Conservation (phyloP, 2,888 invertebrate species). For the Liopterus haemorrhoidalis region DNA sequence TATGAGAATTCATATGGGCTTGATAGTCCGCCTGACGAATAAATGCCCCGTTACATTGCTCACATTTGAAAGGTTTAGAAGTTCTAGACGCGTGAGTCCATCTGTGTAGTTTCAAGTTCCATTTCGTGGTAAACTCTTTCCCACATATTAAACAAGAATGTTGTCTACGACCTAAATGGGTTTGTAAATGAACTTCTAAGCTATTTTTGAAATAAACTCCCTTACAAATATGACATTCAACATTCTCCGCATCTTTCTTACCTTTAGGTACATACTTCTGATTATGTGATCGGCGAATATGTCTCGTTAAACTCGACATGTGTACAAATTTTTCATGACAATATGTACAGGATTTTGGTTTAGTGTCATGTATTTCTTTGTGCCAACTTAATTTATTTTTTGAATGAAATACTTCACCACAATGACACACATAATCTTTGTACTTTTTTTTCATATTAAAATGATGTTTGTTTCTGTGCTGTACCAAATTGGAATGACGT, state of each 20-base stretch:
- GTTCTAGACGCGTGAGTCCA: constrained; percentile 84
- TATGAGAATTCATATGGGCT: constrained; percentile 81
- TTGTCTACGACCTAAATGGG: constrained; percentile 72
- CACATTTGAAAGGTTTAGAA: constrained; percentile 79
- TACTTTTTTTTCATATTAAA: constrained; percentile 63
- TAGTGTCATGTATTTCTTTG: constrained; percentile 74
- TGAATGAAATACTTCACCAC: constrained; percentile 76
- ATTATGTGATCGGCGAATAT: constrained; percentile 75
- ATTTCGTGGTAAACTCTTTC: constrained; percentile 81
- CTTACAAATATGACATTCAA: constrained; percentile 73
- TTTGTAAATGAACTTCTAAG: constrained; percentile 71
- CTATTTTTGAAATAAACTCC: constrained; percentile 73
- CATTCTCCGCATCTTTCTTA: constrained; percentile 58
- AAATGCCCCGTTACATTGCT: constrained; percentile 77
- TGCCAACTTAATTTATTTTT: constrained; percentile 82
- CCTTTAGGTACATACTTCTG: constrained; percentile 63
- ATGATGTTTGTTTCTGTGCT: constrained; percentile 75
- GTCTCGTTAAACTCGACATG: constrained; percentile 73
- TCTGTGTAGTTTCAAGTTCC: constrained; percentile 83
- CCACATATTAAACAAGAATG: constrained; percentile 76
- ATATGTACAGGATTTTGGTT: constrained; percentile 76
- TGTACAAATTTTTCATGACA: constrained; percentile 86
- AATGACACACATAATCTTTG: constrained; percentile 69
- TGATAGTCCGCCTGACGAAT: constrained; percentile 73
- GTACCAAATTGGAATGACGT: constrained; percentile 77